Percentiles rank a stretch among this genome's conserved stretches.
These are phyloP conservation scores for Callyntrura guangdongensis DNA, from an alignment of 2,888 invertebrate species.

Conservation along the genomic window DNA sequence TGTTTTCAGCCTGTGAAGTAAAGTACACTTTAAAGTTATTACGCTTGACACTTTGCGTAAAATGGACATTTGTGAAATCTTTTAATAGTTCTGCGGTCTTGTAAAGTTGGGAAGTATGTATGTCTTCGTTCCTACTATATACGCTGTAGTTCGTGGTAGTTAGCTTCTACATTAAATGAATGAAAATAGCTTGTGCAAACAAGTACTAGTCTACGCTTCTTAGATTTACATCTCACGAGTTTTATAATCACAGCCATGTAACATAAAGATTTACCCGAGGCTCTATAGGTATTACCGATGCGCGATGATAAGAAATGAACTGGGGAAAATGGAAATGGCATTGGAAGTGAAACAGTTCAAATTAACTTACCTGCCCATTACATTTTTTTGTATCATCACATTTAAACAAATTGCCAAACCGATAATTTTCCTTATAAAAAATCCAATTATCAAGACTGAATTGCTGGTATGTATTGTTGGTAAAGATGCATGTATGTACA, in stretches of 20 bases:
- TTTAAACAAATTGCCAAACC: slow-evolving; percentile 1
- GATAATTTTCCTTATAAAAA: slow-evolving; percentile 13
- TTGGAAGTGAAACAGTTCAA: not conserved
- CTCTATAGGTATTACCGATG: too few species aligned
- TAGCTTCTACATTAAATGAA: too few species aligned
- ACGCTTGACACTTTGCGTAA: not conserved
- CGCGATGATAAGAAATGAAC: too few species aligned
- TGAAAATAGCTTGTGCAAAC: not conserved
- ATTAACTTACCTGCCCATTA: not conserved
- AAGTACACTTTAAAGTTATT: not conserved
- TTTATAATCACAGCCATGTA: not conserved
- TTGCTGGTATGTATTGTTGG: not conserved
- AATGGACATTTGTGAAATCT: not conserved
- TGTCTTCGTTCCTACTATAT: too few species aligned
- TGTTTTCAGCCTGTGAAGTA: slow-evolving; percentile 12
- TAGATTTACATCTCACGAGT: not conserved
- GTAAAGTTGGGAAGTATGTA: too few species aligned
- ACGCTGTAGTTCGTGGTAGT: too few species aligned
- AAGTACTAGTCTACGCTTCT: not conserved
- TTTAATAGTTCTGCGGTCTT: not conserved
- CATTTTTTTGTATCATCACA: not conserved
- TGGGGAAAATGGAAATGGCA: not conserved
- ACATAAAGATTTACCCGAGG: too few species aligned
- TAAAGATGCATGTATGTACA: slow-evolving; percentile 8
- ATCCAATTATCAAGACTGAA: slow-evolving; percentile 41